Evolutionary conservation across 1,140 invertebrate species (phyloP).

Genomic region (Zelostemma sp.): DNA sequence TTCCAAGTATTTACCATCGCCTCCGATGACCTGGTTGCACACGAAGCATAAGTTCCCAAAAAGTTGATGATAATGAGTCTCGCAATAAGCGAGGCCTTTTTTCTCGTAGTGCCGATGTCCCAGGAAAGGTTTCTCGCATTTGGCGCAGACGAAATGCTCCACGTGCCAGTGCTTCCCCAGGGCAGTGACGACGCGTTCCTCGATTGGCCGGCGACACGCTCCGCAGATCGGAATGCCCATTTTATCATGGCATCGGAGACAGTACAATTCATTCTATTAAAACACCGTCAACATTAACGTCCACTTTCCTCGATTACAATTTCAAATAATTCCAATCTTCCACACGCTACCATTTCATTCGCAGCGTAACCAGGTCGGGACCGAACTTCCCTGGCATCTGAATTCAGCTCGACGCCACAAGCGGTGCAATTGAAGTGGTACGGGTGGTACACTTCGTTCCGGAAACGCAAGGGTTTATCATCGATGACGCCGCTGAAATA

Average conservation of each 20-base stretch:
- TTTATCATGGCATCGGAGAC: constrained; percentile 98
- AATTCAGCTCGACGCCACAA: constrained; percentile 88
- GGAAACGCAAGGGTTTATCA: constrained; percentile 94
- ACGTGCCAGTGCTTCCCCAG: constrained; percentile 99
- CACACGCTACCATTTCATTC: constrained; percentile 90
- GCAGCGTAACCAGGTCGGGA: constrained; percentile 89
- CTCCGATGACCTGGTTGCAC: constrained; percentile 97
- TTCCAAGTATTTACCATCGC: constrained; percentile 83
- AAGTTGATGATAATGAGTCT: constrained; percentile 98
- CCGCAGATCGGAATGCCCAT: constrained; percentile 99
- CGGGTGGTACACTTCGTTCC: constrained; percentile 97
- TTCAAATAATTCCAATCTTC: no score
- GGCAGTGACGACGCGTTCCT: constrained; percentile 96
- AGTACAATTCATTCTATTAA: constrained; percentile 91
- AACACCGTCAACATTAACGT: no score
- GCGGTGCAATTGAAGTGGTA: constrained; percentile 99
- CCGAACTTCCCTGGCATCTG: constrained; percentile 94
- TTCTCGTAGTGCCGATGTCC: constrained; percentile 99
- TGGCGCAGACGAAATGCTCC: constrained; percentile 99
- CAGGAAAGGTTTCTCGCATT: constrained; percentile 99
- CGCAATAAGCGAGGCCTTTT: constrained; percentile 98
- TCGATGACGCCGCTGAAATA: constrained; percentile 89
- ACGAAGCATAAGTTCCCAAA: constrained; percentile 99
- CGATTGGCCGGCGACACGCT: constrained; percentile 95
- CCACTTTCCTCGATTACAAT: no score